These are phyloP conservation scores for Watsonalla binaria DNA, from an alignment of 2,888 invertebrate species.

Conservation along the genomic window DNA sequence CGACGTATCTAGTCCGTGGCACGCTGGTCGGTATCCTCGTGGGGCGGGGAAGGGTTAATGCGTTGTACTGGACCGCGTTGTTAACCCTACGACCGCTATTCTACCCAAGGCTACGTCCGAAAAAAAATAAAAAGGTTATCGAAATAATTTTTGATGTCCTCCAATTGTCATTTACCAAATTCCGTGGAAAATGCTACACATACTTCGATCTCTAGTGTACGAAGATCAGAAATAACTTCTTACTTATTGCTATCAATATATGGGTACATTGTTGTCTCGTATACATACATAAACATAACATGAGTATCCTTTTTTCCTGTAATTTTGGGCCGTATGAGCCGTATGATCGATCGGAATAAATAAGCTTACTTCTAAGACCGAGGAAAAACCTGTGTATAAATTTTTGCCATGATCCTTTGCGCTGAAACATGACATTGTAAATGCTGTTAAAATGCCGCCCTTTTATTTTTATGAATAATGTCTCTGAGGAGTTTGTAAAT, in stretches of 20 bases:
- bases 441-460: background rate
- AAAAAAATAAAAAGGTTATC: constrained; percentile 53
- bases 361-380: constrained; percentile 2
- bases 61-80: constrained; percentile 44
- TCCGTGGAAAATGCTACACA: constrained; percentile 12
- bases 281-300: constrained; percentile 2
- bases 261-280: constrained; percentile 4
- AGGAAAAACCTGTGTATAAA: constrained; percentile 1
- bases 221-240: constrained; percentile 4
- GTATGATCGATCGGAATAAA: constrained; percentile 2
- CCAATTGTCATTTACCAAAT: constrained; percentile 38
- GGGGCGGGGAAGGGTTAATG: constrained; percentile 56
- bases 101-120: constrained; percentile 35
- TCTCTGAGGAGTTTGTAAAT: background rate
- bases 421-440: background rate
- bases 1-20: constrained; percentile 21
- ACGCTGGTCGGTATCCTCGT: constrained; percentile 32
- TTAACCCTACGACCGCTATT: constrained; percentile 51
- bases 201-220: background rate
- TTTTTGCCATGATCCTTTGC: background rate
- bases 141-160: constrained; percentile 53
- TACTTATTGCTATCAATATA: constrained; percentile 11
- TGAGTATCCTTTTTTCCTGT: background rate
- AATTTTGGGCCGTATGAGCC: background rate
- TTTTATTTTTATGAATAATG: constrained; percentile 4